Percentiles rank a stretch among this genome's conserved stretches.
Evolutionary conservation across 2,113 vertebrate species (phyloP).

Genomic region (Pelecanoides urinatrix): DNA sequence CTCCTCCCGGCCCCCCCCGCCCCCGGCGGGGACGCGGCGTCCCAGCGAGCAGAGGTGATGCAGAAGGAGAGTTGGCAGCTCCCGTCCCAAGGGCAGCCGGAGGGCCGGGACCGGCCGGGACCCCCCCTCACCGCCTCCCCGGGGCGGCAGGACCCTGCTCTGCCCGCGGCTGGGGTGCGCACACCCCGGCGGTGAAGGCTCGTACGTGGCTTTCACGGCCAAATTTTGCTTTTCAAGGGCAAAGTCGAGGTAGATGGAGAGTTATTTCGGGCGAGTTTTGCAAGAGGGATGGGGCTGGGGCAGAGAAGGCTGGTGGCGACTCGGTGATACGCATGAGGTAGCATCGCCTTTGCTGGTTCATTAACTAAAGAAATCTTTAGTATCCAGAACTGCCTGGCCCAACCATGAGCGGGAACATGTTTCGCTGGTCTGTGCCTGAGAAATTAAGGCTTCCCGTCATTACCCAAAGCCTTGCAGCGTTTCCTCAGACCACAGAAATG

Average conservation of each 20-base stretch:
- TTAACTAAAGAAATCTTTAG: not conserved
- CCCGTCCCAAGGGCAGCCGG: not conserved
- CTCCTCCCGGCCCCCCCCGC: not conserved
- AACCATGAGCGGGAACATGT: rapidly evolving
- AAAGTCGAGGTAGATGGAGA: not conserved
- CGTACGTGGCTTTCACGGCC: not conserved
- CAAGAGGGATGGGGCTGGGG: not conserved
- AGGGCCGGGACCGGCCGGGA: not conserved
- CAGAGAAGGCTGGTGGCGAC: not conserved
- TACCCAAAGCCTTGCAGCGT: not conserved
- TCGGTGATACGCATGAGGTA: not conserved
- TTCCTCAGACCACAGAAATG: not conserved
- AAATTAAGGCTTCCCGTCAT: not conserved
- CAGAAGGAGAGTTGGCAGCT: not conserved
- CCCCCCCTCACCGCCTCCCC: too few relatives aligned
- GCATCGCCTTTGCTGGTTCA: not conserved
- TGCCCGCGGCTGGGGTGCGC: not conserved
- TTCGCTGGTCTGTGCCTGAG: not conserved
- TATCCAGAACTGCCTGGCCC: not conserved
- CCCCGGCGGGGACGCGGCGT: not conserved
- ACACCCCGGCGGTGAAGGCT: not conserved
- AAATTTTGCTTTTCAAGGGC: not conserved
- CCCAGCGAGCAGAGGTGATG: not conserved
- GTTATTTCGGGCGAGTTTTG: not conserved
- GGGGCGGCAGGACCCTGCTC: not conserved